phyloP scores from a whole-genome alignment of 2,113 vertebrate genomes.

The Lycaon pictus region DNA sequence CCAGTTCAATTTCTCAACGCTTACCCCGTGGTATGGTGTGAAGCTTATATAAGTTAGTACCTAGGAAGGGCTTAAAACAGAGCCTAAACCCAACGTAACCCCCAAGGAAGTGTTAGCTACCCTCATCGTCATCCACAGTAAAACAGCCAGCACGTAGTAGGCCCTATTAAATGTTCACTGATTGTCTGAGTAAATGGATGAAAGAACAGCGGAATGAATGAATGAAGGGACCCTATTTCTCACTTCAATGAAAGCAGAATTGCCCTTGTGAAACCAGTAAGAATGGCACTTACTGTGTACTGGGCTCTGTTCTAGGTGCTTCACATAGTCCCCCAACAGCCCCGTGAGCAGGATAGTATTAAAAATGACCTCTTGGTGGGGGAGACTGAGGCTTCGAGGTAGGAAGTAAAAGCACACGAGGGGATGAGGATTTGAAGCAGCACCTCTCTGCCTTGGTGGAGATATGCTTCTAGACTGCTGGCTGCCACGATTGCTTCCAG shows the following conservation, averaged over 20 bases:
- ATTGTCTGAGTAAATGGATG: not conserved
- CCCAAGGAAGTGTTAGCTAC: too few species aligned
- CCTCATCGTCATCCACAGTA: not conserved
- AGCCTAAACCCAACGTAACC: not conserved
- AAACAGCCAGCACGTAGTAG: not conserved
- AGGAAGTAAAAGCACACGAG: not conserved
- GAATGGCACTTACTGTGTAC: not conserved
- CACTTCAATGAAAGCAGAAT: conserved; percentile 5
- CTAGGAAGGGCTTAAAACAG: not conserved
- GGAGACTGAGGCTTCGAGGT: conserved; percentile 9
- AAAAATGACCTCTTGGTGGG: not conserved
- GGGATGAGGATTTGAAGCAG: not conserved
- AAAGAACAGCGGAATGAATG: not conserved
- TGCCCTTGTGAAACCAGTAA: conserved; percentile 38
- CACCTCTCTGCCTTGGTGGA: not conserved
- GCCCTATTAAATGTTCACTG: not conserved
- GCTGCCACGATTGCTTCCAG: not conserved
- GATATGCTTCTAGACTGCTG: not conserved
- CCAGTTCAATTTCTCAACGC: not conserved
- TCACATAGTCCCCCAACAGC: not conserved
- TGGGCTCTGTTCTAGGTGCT: not conserved
- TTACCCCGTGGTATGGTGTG: not conserved
- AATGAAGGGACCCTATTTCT: not conserved
- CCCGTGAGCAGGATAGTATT: fast-evolving
- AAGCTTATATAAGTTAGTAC: not conserved